A percentile compares a stretch with the other conserved stretches of the same genome.
phyloP scores from a whole-genome alignment of 2,888 invertebrate genomes.

The Dorcus parallelipipedus region DNA sequence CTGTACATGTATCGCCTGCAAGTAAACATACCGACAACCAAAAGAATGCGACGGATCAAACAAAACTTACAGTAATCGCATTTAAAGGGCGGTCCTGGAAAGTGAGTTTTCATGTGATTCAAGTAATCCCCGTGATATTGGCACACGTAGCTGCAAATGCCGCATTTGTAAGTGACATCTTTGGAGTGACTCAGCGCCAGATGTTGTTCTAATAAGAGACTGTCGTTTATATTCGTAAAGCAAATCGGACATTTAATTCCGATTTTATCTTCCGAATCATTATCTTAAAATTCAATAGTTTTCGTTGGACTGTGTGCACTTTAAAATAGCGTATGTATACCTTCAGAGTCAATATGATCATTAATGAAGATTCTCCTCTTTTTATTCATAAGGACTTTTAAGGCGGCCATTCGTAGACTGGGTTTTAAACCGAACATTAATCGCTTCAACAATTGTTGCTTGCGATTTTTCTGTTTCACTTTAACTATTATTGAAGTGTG shows the following conservation, averaged over 20 bases:
- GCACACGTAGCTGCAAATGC: constrained; percentile 60
- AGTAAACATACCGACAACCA: constrained; percentile 1
- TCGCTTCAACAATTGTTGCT: constrained; percentile 44
- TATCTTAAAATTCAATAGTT: constrained; percentile 27
- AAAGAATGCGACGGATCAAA: background rate
- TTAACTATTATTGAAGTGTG: constrained; percentile 41
- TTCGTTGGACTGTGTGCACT: background rate
- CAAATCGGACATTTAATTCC: constrained; percentile 54
- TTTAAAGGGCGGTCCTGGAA: constrained; percentile 60
- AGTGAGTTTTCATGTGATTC: constrained; percentile 59
- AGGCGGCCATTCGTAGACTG: constrained; percentile 46
- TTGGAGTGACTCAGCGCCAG: constrained; percentile 55
- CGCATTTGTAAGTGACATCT: constrained; percentile 59
- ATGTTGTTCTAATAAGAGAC: constrained; percentile 54
- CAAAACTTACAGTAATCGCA: constrained; percentile 56
- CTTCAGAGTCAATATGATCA: constrained; percentile 27
- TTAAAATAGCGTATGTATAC: constrained; percentile 12
- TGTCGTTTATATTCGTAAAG: constrained; percentile 52
- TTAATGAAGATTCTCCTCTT: constrained; percentile 34
- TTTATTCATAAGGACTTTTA: constrained; percentile 46
- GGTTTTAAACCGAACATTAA: constrained; percentile 47
- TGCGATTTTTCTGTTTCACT: constrained; percentile 43
- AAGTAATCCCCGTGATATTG: constrained; percentile 62
- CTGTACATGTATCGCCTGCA: constrained; percentile 43
- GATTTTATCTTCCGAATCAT: constrained; percentile 36